Base-by-base conservation (phyloP, 2,113 vertebrate genomes). In the Scatophagus argus region DNA sequence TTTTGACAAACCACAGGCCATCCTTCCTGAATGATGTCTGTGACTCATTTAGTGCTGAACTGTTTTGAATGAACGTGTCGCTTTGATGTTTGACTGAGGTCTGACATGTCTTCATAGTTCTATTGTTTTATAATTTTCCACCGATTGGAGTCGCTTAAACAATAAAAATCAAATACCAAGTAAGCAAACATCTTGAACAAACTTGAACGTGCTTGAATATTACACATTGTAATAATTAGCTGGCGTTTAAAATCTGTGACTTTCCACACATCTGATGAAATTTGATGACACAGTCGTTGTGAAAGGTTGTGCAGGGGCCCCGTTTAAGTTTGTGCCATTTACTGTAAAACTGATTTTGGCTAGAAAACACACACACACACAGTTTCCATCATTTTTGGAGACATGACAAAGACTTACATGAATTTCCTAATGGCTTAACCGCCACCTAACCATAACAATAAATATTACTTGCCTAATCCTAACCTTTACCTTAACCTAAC, bases 1-100 rank as follows among this genome's bases (percentile, higher is more conserved):
- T 83, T 91, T 93, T 21, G 55, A 75, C 41, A 81, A 92, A 87
- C 82, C 79, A 67, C 77, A 64, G 79, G 73, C 83, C 78, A 55
- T 83, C 78, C 72, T 84, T 77, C 71, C 72, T 74, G 69, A 82
- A 77, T 78, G 62, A 81, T 38, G 83, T 54, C 87, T 89, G 78
- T 54, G 83, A 88, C 79, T 89, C 81, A 90, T 87, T 90, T 81
- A 78, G 65, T 34, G 59, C 74, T 73, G 10, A 74, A 73, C 71
- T 84, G 81, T 81, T 88, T 82, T 67, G 58, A 86, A 85, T 84
- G 76, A 89, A 61, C 74, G 49, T 13, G 31, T 76, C 74, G 39
- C 77, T 89, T 86, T 87, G 89, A 91, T 83, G 83, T 83, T 55
- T 4, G 21, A 17, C 68, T 79, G 51, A 65, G 56, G 78, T 82